phyloP scores from a whole-genome alignment of 2,797 vertebrate genomes.

The Sphenodon punctatus region DNA sequence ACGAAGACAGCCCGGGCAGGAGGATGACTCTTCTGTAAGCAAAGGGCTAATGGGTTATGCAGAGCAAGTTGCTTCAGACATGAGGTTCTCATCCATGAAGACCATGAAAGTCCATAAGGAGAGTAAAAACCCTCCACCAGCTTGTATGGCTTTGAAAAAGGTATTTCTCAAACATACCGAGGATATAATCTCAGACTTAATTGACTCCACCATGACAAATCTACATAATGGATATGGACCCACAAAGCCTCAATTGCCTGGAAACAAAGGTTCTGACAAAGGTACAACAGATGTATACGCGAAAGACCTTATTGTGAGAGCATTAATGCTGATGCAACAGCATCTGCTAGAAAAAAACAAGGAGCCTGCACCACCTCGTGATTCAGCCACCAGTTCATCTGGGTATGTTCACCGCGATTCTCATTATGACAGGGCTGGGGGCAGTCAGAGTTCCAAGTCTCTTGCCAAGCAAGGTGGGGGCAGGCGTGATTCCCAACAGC shows the following conservation, averaged over 20 bases:
- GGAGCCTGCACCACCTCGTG: constrained; percentile 44
- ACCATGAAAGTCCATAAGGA: constrained; percentile 60
- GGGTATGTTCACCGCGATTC: constrained; percentile 38
- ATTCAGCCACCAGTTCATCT: constrained; percentile 25
- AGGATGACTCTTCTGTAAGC: constrained; percentile 48
- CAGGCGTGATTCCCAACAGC: constrained; percentile 14
- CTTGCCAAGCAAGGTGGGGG: constrained; percentile 18
- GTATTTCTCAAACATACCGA: constrained; percentile 63
- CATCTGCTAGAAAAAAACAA: constrained; percentile 65
- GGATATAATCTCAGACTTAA: constrained; percentile 64
- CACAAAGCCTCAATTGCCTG: constrained; percentile 32
- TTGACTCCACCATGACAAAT: constrained; percentile 67
- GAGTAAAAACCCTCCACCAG: constrained; percentile 52
- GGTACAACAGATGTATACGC: constrained; percentile 53
- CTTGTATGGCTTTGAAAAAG: constrained; percentile 59
- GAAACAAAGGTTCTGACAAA: constrained; percentile 44
- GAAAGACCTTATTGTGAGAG: constrained; percentile 65
- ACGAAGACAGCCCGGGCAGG: constrained; percentile 59
- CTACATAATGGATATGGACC: constrained; percentile 44
- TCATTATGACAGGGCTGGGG: constrained; percentile 46
- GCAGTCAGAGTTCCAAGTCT: constrained; percentile 11
- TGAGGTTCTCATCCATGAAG: constrained; percentile 66
- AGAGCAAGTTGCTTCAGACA: constrained; percentile 67
- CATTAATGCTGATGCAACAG: constrained; percentile 67
- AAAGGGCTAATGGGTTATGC: constrained; percentile 65